Base-by-base conservation (phyloP, 2,113 vertebrate genomes). In the Alexandromys fortis region DNA sequence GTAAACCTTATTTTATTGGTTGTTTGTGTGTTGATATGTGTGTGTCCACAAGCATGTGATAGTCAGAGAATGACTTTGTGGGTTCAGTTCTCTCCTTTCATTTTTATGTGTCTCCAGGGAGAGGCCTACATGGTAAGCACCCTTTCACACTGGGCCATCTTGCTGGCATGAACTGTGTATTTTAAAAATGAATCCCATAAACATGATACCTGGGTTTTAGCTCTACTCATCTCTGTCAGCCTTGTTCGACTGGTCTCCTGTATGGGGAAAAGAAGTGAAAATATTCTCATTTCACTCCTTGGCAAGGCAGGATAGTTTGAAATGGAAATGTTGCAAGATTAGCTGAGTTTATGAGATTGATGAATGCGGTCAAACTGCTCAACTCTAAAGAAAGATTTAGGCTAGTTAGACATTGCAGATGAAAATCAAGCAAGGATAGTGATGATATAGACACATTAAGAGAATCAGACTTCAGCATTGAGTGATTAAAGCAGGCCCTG, bases 221-320 rank as follows among this genome's bases (percentile, higher is more conserved):
- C 13, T 86, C 28, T 79, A 9, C 3, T 7, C 14, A n/a, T 55
- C 21, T 33, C 21, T 85, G 24, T 33, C 68, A 79, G 35, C 28
- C n/a, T n/a, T 88, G 75, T 92, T 47, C 61, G 26, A 4, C 38
- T 45, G 22, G 11, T 61, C 17, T 85, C 49, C 68, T 58, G n/a
- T 85, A 16, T 87, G 76, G 87, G 81, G 87, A 70, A 49, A 85
- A 87, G 47, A 81, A 30, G 5, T 24, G 22, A 72, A 88, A 94
- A 65, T 75, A 30, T 38, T 49, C 47, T 42, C 5, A 30, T 63
- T 26, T 72, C 2, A 73, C 38, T 72, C 76, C 76, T 58, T 90
- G 63, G 75, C 68, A 65, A 30, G 90, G 70, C 75, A 77, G 33
- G 92, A 30, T 67, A 91, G 58, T 42, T 73, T 70, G 52, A 78